Base-by-base conservation (phyloP, 2,888 invertebrate species). In the Pollenia labialis region DNA sequence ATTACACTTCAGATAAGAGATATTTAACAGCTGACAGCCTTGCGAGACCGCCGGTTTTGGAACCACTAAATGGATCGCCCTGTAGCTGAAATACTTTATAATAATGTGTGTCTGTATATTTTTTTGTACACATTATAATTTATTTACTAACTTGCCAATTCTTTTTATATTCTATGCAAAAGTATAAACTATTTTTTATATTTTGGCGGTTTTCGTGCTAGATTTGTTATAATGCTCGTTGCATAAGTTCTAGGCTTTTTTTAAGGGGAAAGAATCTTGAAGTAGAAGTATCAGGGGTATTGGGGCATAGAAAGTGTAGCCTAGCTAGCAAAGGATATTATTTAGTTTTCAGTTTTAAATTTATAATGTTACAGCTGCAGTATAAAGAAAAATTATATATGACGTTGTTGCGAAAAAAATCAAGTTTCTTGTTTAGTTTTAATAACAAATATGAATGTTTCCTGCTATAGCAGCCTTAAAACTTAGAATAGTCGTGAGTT, bases 71-170 rank as follows among this genome's bases (percentile, higher is more conserved):
- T 32, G 32, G 32, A 32, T 32, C 6, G 32, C 32, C 6, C 32
- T 32, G 6, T 32, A 32, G 4, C 4, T 32, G 32, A 32, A 6
- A 32, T 6, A 32, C 32, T 32, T 6, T 32, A 32, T 32, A 32
- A 32, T 32, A 6, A 16, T 56, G 60, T 66, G 68, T 64, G 11
- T 64, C 50, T 68, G 44, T 77, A 48, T 23, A 2, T 23, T 23
- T 1, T 54, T 80, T 85, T 74, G 79, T 75, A 85, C 74, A 79
- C 79, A 75, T 86, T 86, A 81, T 81, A 81, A 84, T 81, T 87
- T 87, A 84, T 87, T 87, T 87, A 81, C 79, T 62, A 87, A 87
- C 76, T 84, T 87, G 76, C 54, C 75, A 71, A 68, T 62, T 74
- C 23, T 32, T 75, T 74, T 50, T 75, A 32, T 32, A 52, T 60